Base-by-base conservation (phyloP, 2,113 vertebrate genomes). In the Halichoeres trimaculatus region DNA sequence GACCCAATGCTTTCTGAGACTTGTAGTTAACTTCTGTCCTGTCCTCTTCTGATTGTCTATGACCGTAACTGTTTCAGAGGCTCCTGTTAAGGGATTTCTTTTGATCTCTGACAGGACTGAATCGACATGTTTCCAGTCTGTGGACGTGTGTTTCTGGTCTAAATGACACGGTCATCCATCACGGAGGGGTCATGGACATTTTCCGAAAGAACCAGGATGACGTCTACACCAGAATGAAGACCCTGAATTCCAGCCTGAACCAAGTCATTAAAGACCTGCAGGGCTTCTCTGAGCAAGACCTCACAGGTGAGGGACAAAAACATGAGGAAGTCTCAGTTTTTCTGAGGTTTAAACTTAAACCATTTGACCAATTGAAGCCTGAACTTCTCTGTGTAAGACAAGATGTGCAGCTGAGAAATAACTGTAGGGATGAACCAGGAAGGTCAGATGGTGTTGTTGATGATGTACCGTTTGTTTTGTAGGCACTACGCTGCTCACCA, bases 131-230 rank as follows among this genome's bases (percentile, higher is more conserved):
- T 50, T 93, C 96, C 0, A 93, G 94, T 47, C 92, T 99, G 70
- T 97, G 96, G 97, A 93, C 59, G 0, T 95, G 95, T 26, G 87
- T 97, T 2, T 93, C 91, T 30, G 94, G 95, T 34, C 84, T 96
- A 45, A 99, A 99, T 48, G 79, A 90, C 78, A 96, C 96, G 0
- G 81, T 95, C 8, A 75, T 91, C 20, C 76, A 61, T 0, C 95
- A 96, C 0, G 91, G 92, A 0, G 90, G 90, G 19, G 81, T 93
- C 67, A 85, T 98, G 63, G 94, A 96, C 55, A 93, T 93, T 43
- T 85, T 96, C 23, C 92, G 95, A 43, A 90, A 84, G 48, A 89
- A 90, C 2, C 95, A 97, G 3, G 88, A 94, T 9, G 70, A 80
- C 6, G 78, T 96, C 24, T 89, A 95, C 16, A 85, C 87, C 24